These are phyloP conservation scores for Lacanobia oleracea DNA, from an alignment of 2,888 invertebrate genomes.

Conservation along the genomic window DNA sequence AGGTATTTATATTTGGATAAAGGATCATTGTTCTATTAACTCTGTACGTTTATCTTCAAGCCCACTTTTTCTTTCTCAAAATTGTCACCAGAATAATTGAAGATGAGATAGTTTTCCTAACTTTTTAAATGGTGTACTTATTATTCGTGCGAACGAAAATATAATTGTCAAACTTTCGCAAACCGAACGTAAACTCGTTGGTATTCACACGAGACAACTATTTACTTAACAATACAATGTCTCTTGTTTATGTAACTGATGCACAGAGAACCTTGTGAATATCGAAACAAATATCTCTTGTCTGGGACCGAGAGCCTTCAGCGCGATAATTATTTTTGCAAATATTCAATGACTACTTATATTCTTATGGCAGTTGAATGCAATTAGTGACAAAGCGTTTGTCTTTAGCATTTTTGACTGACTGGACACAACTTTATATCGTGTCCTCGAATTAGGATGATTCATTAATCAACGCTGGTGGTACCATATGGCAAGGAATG, in stretches of 20 bases:
- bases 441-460: constrained; percentile 35
- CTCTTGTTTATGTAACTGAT: constrained; percentile 64
- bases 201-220: constrained; percentile 56
- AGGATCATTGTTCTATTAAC: constrained; percentile 9
- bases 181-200: constrained; percentile 51
- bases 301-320: constrained; percentile 32
- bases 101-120: no score
- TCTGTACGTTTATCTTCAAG: not conserved
- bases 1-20: constrained; percentile 19
- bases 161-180: constrained; percentile 48
- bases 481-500: constrained; percentile 55
- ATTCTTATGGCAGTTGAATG: constrained; percentile 30
- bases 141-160: constrained; percentile 34
- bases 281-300: constrained; percentile 51
- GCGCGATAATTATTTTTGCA: constrained; percentile 54
- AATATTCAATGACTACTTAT: constrained; percentile 35
- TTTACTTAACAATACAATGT: constrained; percentile 63
- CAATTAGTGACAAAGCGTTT: constrained; percentile 35
- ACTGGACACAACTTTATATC: constrained; percentile 1
- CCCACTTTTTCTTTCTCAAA: constrained; percentile 2
- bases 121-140: constrained; percentile 7
- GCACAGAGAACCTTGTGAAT: constrained; percentile 59
- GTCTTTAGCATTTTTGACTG: constrained; percentile 13
- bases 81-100: no score
- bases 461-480: constrained; percentile 52